Evolutionary conservation across 2,113 vertebrate genomes (phyloP).

Genomic region (Cygnus buccinator): DNA sequence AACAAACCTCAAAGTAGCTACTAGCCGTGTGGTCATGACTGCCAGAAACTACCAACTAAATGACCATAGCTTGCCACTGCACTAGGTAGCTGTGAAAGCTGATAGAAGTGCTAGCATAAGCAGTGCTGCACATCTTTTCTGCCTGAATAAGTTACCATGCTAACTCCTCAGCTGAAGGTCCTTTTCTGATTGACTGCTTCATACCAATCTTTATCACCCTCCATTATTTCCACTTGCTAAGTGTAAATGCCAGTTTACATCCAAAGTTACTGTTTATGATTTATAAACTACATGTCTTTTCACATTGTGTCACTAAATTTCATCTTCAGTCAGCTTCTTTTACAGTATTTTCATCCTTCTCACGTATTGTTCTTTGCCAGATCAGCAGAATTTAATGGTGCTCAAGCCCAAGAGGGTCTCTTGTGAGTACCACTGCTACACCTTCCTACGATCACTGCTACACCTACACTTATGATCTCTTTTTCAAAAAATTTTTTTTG

Average conservation of each 20-base stretch:
- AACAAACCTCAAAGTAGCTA: background rate
- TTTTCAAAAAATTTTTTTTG: no score
- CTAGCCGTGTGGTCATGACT: background rate
- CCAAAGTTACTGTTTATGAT: background rate
- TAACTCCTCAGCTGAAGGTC: background rate
- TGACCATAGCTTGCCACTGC: background rate
- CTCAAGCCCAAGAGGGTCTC: background rate
- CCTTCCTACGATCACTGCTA: background rate
- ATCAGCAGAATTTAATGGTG: background rate
- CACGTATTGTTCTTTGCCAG: background rate
- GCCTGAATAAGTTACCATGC: background rate
- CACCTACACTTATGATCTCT: no score
- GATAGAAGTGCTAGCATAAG: background rate
- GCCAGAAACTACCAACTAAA: fast-evolving
- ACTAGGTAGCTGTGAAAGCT: background rate
- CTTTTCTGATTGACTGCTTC: background rate
- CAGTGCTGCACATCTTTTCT: background rate
- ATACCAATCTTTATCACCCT: background rate
- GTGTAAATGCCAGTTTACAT: background rate
- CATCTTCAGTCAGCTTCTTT: background rate
- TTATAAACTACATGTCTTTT: background rate
- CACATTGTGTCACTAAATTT: background rate
- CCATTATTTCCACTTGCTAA: background rate
- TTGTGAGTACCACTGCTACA: background rate
- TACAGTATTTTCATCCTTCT: background rate